A percentile compares a stretch with the other conserved stretches of the same genome.
Conservation (phyloP, 2,113 vertebrate species). For the Meriones unguiculatus region DNA sequence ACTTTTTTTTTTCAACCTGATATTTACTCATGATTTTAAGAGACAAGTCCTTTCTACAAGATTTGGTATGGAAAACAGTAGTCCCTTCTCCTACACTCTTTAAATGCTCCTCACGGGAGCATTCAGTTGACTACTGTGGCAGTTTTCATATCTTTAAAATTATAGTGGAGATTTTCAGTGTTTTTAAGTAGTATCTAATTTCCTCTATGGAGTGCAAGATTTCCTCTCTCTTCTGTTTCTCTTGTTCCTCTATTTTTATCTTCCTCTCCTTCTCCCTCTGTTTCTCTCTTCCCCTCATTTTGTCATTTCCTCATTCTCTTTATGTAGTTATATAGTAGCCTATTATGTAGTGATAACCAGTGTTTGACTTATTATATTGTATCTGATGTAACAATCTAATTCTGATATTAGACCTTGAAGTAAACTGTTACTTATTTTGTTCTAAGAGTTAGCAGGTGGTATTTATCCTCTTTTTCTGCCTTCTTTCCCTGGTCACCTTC, state of each 20-base stretch:
- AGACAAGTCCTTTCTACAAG: too few species aligned
- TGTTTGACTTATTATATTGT: background rate
- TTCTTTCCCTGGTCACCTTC: background rate
- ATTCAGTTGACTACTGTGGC: background rate
- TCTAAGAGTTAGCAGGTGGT: background rate
- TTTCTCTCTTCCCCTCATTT: background rate
- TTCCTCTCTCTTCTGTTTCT: background rate
- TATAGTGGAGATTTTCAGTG: background rate
- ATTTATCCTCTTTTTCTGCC: background rate
- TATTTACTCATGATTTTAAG: too few species aligned
- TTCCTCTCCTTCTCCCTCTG: background rate
- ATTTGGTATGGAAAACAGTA: too few species aligned
- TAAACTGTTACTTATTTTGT: background rate
- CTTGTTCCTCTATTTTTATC: background rate
- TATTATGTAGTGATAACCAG: background rate
- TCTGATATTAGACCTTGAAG: background rate
- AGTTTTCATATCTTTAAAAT: slow-evolving; percentile 41
- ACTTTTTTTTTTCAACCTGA: too few species aligned
- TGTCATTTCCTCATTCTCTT: background rate
- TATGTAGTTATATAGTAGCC: background rate
- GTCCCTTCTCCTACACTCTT: background rate
- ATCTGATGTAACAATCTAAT: background rate
- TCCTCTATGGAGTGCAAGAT: background rate
- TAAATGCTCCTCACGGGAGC: background rate
- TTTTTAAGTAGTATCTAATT: background rate